A percentile compares a stretch with the other conserved stretches of the same genome.
phyloP scores from a whole-genome alignment of 2,888 invertebrate genomes.

The Drosophila demipolita region DNA sequence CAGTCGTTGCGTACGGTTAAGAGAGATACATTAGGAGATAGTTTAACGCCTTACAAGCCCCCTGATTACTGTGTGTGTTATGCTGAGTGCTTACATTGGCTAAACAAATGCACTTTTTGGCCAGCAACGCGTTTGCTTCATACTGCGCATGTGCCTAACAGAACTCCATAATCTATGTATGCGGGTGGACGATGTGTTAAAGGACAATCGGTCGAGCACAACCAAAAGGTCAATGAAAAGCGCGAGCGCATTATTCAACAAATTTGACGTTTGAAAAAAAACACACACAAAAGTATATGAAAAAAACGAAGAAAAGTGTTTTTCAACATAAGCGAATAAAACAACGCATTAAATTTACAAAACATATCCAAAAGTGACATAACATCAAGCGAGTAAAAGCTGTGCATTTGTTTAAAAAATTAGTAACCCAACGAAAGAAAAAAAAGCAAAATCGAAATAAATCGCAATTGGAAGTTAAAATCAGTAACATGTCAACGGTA shows the following conservation, averaged over 20 bases:
- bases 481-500: constrained; percentile 60
- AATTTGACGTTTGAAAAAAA: constrained; percentile 28
- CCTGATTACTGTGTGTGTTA: constrained; percentile 5
- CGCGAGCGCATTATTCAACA: constrained; percentile 63
- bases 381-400: constrained; percentile 30
- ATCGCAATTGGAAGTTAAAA: constrained; percentile 4
- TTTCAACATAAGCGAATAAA: constrained; percentile 13
- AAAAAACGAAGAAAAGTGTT: constrained; percentile 18
- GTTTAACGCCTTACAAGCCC: constrained; percentile 24
- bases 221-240: constrained; percentile 62
- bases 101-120: constrained; percentile 43
- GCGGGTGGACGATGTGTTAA: constrained; percentile 61
- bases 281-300: constrained; percentile 12
- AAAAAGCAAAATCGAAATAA: background rate
- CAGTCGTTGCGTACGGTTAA: constrained; percentile 70
- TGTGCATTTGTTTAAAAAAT: constrained; percentile 37
- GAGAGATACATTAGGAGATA: constrained; percentile 43
- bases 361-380: constrained; percentile 59
- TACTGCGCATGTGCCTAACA: constrained; percentile 70
- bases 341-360: constrained; percentile 33
- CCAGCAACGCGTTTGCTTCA: constrained; percentile 64
- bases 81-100: constrained; percentile 26
- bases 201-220: constrained; percentile 62
- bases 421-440: constrained; percentile 8
- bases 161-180: constrained; percentile 57